Base-by-base conservation (phyloP, 2,797 vertebrate genomes). In the Okamejei kenojei region DNA sequence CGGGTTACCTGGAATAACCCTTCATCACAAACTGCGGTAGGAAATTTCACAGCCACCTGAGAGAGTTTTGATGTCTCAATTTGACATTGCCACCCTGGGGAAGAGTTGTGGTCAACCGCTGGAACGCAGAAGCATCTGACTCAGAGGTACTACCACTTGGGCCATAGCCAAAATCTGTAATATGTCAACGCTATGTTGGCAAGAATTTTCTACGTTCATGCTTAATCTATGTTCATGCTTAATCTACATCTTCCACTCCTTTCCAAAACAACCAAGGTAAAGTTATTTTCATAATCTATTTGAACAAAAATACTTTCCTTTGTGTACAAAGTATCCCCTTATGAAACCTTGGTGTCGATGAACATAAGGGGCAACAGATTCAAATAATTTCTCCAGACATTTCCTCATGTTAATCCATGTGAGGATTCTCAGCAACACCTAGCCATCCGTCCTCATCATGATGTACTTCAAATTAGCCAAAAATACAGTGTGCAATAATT, bases 251-350 rank as follows among this genome's bases (percentile, higher is more conserved):
- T 38, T 82, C 68, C 19, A 15, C 35, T 74, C 65, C 5, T 32
- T 88, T 88, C n/a, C 15, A 32, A 35, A 65, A 32, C 26, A 4
- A 91, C 21, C 19, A 9, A 38, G 21, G 45, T 15, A 29, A 74
- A 90, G 35, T 65, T 23, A 38, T 90, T 32, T 90, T 90, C 63
- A 90, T 38, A 90, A 71, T 21, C 86, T 35, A 90, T 15, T 90
- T 32, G 32, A 90, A 90, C 32, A 35, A 82, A 82, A 23, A 26
- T 82, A 61, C 23, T 81, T 45, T 32, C 54, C 45, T 82, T 10
- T 58, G 23, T 54, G 80, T 23, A 58, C 26, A 82, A 45, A 82
- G 58, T 86, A 86, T 32, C 26, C 45, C 45, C 58, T 86, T 32
- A 32, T 88, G 61, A n/a, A 88, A 65, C 15, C 84, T 45, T 74